Evolutionary conservation across 2,888 invertebrate species (phyloP), one percentile per base, ranked within the genome.

Genomic region (Zeuzera pyrina): DNA sequence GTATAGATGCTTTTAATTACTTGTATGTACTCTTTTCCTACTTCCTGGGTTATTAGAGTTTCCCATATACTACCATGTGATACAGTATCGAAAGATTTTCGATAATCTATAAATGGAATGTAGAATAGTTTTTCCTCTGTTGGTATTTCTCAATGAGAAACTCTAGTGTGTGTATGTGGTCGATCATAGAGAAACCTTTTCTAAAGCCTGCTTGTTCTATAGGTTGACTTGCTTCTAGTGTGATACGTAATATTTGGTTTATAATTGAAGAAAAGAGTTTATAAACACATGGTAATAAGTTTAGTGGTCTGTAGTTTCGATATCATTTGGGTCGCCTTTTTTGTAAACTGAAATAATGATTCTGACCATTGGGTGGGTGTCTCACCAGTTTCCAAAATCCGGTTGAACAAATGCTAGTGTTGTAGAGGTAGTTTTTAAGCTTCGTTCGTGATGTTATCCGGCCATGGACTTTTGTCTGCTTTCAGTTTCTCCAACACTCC

Each of bases 291-390:
- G 27, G 27, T 8, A 26, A 8, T 13, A 26, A 12, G 13, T 13
- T 26, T 26, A 26, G 10, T 3, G 27, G 27, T 26, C 27, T 11
- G 12, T 26, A 26, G 4, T 26, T 26, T 11, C 27, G 10, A 31
- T 15, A 21, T 30, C 22, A 3, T 15, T 12, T 11, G 31, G 24
- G 6, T 15, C 12, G n/a, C 27, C 19, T 27, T 26, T 32, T 27
- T 32, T 15, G 4, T 12, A 12, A 12, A 26, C 5, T 4, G 12
- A 5, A 26, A 12, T 26, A 12, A 8, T 12, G 26, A 26, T 19
- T 32, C 32, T 13, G 32, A 32, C 32, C 32, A 26, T 32, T 32
- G 32, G 6, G 19, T 25, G 16, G 27, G 32, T 26, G 27, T 32
- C 13, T 15, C 13, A n/a, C 12, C 15, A 10, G 27, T 32, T 32